phyloP scores from a whole-genome alignment of 1,140 invertebrate genomes.

The Aphelenchoides besseyi region DNA sequence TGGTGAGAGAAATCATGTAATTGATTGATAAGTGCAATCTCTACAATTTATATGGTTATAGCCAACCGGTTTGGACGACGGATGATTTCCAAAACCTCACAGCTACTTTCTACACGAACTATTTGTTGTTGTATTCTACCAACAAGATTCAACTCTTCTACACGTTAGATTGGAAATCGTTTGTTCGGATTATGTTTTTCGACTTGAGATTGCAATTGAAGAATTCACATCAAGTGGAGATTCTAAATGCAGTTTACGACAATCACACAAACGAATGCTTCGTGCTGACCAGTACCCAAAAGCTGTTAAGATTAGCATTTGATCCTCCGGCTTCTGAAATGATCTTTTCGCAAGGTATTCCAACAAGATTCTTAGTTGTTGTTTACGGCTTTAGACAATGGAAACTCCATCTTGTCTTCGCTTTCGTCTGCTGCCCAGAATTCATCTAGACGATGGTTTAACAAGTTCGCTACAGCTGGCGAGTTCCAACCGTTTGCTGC shows the following conservation, averaged over 20 bases:
- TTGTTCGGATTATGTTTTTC: background rate
- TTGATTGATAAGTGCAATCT: background rate
- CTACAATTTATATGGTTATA: background rate
- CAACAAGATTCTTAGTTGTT: background rate
- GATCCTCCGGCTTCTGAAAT: background rate
- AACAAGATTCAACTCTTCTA: background rate
- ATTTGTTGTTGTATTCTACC: background rate
- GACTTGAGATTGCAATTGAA: background rate
- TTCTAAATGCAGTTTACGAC: background rate
- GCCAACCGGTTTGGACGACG: background rate
- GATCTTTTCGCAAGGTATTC: background rate
- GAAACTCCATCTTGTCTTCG: background rate
- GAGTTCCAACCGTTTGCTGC: background rate
- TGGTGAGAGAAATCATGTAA: background rate
- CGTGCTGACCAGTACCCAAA: background rate
- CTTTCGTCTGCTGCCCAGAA: background rate
- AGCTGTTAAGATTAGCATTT: background rate
- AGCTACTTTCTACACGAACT: background rate
- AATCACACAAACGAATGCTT: background rate
- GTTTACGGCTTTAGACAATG: background rate
- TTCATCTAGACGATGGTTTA: background rate
- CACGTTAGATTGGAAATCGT: background rate
- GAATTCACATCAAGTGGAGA: background rate
- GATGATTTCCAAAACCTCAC: background rate
- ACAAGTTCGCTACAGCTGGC: background rate